A percentile compares a stretch with the other conserved stretches of the same genome.
phyloP scores from a whole-genome alignment of 2,888 invertebrate genomes.

The Neria commutata region DNA sequence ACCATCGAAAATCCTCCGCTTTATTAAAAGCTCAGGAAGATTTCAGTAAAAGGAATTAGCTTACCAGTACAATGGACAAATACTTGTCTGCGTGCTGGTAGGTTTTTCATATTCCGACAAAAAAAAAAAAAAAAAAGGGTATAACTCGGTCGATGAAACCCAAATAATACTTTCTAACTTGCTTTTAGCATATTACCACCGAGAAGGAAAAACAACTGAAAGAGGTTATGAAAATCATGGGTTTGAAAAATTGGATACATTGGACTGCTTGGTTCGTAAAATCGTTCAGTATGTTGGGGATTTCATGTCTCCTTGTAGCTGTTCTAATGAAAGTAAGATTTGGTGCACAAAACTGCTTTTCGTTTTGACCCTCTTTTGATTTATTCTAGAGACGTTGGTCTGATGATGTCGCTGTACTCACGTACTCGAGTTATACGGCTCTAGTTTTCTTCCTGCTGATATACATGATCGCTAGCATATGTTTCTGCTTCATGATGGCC shows the following conservation, averaged over 20 bases:
- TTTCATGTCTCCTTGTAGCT: slow-evolving; percentile 64
- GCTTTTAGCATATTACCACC: slow-evolving; percentile 60
- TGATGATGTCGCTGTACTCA: slow-evolving; percentile 68
- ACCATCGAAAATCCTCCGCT: too few species aligned
- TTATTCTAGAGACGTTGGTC: too few species aligned
- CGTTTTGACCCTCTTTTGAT: too few species aligned
- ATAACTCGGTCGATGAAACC: too few species aligned
- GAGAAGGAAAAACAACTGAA: slow-evolving; percentile 69
- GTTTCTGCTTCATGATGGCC: slow-evolving; percentile 77
- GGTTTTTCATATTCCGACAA: too few species aligned
- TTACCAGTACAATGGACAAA: too few species aligned
- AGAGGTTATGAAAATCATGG: slow-evolving; percentile 92
- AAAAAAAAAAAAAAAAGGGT: too few species aligned
- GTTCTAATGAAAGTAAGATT: slow-evolving; percentile 64
- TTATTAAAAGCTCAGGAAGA: too few species aligned
- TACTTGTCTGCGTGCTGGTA: too few species aligned
- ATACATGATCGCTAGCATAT: slow-evolving; percentile 73
- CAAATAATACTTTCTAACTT: too few species aligned
- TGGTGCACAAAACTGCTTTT: too few species aligned
- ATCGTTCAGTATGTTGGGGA: slow-evolving; percentile 69
- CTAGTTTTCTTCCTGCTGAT: slow-evolving; percentile 73
- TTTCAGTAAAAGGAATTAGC: too few species aligned
- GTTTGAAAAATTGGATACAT: slow-evolving; percentile 78
- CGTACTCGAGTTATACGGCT: slow-evolving; percentile 69
- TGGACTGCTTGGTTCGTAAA: slow-evolving; percentile 86